These are phyloP conservation scores for Bombus pyrosoma DNA, from an alignment of 1,140 invertebrate species.

Conservation along the genomic window DNA sequence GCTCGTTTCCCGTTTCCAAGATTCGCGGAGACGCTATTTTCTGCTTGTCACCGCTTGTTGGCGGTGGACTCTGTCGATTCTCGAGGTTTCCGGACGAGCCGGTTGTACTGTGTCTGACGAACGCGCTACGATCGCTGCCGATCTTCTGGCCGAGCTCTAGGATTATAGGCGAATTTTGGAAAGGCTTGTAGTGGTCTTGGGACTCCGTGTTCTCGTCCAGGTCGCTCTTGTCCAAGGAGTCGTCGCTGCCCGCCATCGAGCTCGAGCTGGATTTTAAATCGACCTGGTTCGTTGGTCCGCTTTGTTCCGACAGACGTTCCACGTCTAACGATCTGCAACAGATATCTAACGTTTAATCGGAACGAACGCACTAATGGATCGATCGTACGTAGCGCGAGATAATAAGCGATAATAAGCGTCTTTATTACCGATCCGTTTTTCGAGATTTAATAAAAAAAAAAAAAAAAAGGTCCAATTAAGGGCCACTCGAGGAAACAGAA, in stretches of 20 bases:
- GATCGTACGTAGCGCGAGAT: too few relatives aligned
- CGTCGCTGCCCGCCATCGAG: conserved; percentile 84
- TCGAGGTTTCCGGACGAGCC: conserved; percentile 61
- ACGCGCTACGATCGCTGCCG: conserved; percentile 75
- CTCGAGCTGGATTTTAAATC: conserved; percentile 80
- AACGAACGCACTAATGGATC: too few relatives aligned
- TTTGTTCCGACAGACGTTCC: conserved; percentile 84
- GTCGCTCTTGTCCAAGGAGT: conserved; percentile 85
- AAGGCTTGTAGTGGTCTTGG: conserved; percentile 75
- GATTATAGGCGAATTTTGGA: conserved; percentile 74
- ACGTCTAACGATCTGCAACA: conserved; percentile 78
- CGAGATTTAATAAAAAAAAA: neutral
- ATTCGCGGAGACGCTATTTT: conserved; percentile 45
- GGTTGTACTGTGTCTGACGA: conserved; percentile 72
- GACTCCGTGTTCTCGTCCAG: conserved; percentile 83
- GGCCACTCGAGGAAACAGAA: too few relatives aligned
- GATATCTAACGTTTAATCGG: neutral
- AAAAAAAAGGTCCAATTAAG: neutral
- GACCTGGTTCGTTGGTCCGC: conserved; percentile 68
- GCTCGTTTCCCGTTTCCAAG: conserved; percentile 54
- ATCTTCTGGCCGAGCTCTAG: conserved; percentile 78
- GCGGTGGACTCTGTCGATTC: conserved; percentile 67
- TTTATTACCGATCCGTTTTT: neutral
- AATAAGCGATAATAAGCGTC: too few relatives aligned
- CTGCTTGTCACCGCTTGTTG: conserved; percentile 41